Base-by-base conservation (phyloP, 2,888 invertebrate species). In the Athrips mouffetella region DNA sequence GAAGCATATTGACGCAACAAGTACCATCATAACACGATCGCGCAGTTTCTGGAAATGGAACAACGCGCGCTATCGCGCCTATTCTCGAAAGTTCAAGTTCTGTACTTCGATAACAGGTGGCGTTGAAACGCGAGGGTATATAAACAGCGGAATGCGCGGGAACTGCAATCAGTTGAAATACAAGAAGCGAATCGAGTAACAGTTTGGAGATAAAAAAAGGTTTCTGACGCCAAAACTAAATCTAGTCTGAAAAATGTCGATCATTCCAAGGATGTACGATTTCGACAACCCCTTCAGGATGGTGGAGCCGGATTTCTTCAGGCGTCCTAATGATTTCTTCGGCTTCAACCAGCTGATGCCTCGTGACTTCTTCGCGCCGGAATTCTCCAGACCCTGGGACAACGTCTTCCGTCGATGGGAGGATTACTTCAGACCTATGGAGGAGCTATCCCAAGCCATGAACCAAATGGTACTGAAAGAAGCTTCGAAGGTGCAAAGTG, bases 391-490 rank as follows among this genome's bases (percentile, higher is more conserved):
- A 23, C 72, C 73, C 1, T 73, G 67, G 70, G 63, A 70, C 1
- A 59, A 61, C 41, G 53, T 57, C 42, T 52, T 71, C 27, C 57
- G 60, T 23, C 68, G 66, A 6, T 69, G 60, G 63, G 64, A 73
- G 8, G 63, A 70, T 30, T 47, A 76, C 10, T 50, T 73, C 49
- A 65, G 65, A 41, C 79, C 80, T 0, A 57, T 86, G 64, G 71
- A 89, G 59, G 73, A 76, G 51, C 58, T 85, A 33, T 62, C 76
- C 0, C 58, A 69, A 1, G 63, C 67, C 0, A 67, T 89, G 62
- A 79, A 79, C 52, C 73, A 82, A 30, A 75, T 89, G 53, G 80
- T 80, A 13, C 47, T 85, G 3, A 64, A 69, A 44, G 89, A 89
- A 52, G 70, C 80, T 13, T 81, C 77, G 0, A 85, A 82, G 16